Evolutionary conservation across 2,113 vertebrate genomes (phyloP), one percentile per base, ranked within the genome.

Genomic region (Stegostoma tigrinum): DNA sequence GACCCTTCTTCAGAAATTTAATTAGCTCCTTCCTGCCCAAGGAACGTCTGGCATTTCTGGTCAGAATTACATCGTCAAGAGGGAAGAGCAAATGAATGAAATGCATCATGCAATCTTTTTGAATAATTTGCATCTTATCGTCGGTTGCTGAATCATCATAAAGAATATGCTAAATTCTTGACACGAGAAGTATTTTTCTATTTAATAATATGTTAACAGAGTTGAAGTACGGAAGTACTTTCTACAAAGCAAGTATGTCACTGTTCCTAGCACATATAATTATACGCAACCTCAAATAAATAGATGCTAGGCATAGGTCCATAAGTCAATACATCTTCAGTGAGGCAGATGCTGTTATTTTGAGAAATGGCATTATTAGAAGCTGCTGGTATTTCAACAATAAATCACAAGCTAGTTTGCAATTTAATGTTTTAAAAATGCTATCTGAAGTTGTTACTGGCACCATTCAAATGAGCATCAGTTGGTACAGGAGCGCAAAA

Each of bases 381-480:
- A 61, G 27, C 27, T 90, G 24, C 61, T 90, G 30, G 55, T 61
- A 19, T 61, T 90, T 52, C 27, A 90, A 83, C 80, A 83, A 19
- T 19, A 83, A 12, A 83, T 42, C 5, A 38, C 1, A 83, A 3
- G 8, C 21, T 68, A 5, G n/a, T 91, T 55, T 55, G n/a, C 52
- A 66, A 27, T 94, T 45, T 38, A 83, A 1, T 45, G 34, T 52
- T 5, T 94, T 94, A 45, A 68, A 14, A 45, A 42, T 94, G 21
- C 38, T 68, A 12, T 38, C 23, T 94, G 10, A 55, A 94, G n/a
- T 42, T 94, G 61, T 42, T 94, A 67, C 64, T 66, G 38, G 61
- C 87, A 61, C 61, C 52, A 93, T 93, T 93, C 34, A 95, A 95
- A 95, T 95, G 23, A 30, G 48, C 21, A 72, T 89, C 86, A 89